phyloP scores from a whole-genome alignment of 2,113 vertebrate genomes.

The Progne subis region DNA sequence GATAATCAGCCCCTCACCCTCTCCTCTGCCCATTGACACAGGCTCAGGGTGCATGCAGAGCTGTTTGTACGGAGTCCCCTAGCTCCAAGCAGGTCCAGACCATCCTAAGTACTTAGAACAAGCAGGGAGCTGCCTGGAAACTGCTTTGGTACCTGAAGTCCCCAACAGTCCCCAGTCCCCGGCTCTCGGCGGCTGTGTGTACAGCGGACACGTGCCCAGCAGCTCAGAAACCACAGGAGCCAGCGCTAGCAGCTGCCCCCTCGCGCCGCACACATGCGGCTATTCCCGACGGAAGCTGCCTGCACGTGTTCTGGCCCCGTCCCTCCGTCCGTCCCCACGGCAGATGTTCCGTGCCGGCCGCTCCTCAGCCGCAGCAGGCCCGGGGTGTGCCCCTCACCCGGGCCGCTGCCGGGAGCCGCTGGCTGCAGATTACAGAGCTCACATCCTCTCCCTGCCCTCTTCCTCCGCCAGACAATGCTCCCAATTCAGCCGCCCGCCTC shows the following conservation, averaged over 20 bases:
- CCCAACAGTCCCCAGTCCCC: background rate
- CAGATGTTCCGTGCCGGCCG: background rate
- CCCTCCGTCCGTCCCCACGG: background rate
- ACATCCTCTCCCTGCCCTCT: slow-evolving; percentile 58
- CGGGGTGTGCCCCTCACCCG: background rate
- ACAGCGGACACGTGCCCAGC: background rate
- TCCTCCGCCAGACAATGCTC: slow-evolving; percentile 44
- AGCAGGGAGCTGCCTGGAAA: background rate
- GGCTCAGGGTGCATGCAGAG: background rate
- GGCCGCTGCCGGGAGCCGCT: background rate
- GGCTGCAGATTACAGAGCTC: slow-evolving; percentile 37
- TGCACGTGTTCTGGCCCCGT: background rate
- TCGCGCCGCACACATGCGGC: background rate
- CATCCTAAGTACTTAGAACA: background rate
- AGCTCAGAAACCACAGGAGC: background rate
- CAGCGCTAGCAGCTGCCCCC: background rate
- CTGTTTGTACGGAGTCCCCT: background rate
- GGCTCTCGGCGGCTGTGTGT: background rate
- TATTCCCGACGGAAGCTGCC: background rate
- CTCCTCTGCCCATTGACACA: background rate
- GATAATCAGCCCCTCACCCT: background rate
- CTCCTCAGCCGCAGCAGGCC: background rate
- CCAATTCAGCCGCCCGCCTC: background rate
- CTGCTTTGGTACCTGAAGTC: background rate
- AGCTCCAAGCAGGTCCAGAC: background rate